phyloP scores from a whole-genome alignment of 2,888 invertebrate species.

The Nomada ferruginata region DNA sequence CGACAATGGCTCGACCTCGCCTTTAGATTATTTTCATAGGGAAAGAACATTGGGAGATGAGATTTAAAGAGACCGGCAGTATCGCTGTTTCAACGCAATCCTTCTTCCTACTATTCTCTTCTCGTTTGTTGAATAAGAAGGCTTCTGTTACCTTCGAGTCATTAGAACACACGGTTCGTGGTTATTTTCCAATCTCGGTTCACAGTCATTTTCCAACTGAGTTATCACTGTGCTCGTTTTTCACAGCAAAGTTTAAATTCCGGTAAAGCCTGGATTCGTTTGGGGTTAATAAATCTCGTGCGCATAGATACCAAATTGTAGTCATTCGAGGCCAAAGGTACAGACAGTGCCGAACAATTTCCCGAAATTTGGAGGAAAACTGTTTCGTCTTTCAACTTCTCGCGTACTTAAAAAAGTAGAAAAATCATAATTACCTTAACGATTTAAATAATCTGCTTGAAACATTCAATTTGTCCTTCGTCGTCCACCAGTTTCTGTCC shows the following conservation, averaged over 20 bases:
- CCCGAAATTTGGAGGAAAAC: too few relatives aligned
- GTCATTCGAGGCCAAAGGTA: too few relatives aligned
- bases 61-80: not conserved
- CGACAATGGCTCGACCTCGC: slow-evolving; percentile 6
- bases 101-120: not conserved
- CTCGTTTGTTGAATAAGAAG: slow-evolving; percentile 11
- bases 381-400: too few relatives aligned
- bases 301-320: too few relatives aligned
- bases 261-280: not conserved
- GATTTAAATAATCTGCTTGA: not conserved
- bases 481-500: not conserved
- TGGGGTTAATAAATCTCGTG: not conserved
- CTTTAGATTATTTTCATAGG: not conserved
- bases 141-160: not conserved
- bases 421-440: too few relatives aligned
- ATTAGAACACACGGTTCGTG: not conserved
- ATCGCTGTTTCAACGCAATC: not conserved
- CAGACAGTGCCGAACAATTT: too few relatives aligned
- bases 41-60: not conserved
- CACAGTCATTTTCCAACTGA: not conserved
- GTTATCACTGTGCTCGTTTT: not conserved
- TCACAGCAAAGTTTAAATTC: not conserved
- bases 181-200: not conserved
- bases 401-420: too few relatives aligned
- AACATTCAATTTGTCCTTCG: not conserved